Base-by-base conservation (phyloP, 2,797 vertebrate species). In the Gorsachius magnificus region DNA sequence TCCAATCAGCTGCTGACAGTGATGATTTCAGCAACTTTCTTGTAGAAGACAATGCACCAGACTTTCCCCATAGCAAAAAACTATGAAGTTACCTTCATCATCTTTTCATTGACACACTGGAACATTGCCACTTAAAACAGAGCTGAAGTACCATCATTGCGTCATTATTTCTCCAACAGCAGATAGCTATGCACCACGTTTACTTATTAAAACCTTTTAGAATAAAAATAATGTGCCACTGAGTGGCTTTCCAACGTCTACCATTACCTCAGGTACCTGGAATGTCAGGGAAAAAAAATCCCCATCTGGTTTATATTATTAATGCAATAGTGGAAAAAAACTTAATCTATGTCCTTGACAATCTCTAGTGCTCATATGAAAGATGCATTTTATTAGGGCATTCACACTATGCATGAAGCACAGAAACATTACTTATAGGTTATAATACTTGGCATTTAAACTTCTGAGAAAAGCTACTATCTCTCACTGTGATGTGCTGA, bases 281-380 rank as follows among this genome's bases (percentile, higher is more conserved):
- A 99, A 99, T 99, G 99, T 97, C 93, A 95, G 82, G 66, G 41
- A 31, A 53, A 79, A 81, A 97, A 95, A 89, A 96, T 95, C 89
- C 57, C 97, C 99, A 99, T 99, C 99, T 99, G 99, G 98, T 99
- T 98, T 98, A 87, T 97, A 99, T 99, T 99, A 99, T 98, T 97
- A 97, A 96, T 94, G 97, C 98, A 98, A 99, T 98, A 98, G 98
- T 98, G 90, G 98, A 98, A 95, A 95, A 94, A 96, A 98, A 95
- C 97, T 98, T 98, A 98, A 98, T 98, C 98, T 98, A 97, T 97
- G 98, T 92, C 87, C 91, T 89, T 60, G 98, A 98, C 93, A 98
- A 98, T 98, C 97, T 98, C 36, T 96, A 87, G 46, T 96, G 91
- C 98, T 98, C 97, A 96, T 98, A 98, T 98, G 97, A 98, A 98